Conservation (phyloP, 2,113 vertebrate species). For the Nematolebias whitei region DNA sequence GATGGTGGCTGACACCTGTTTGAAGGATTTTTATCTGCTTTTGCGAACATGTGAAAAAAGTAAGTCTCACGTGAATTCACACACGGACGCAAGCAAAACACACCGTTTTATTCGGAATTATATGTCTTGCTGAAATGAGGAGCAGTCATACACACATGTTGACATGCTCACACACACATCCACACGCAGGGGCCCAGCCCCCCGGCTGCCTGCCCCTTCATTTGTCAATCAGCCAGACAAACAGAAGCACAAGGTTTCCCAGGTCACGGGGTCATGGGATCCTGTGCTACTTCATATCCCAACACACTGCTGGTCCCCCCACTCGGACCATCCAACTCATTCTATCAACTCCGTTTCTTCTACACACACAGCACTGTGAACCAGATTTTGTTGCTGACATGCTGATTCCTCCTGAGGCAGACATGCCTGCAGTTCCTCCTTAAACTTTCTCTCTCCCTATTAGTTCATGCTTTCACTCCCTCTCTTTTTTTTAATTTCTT, state of each 20-base stretch:
- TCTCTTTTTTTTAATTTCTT: conserved; percentile 12
- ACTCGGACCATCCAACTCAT: conserved; percentile 6
- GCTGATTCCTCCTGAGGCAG: conserved; percentile 27
- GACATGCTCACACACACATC: conserved; percentile 40
- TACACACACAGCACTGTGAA: conserved; percentile 35
- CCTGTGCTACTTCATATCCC: conserved; percentile 39
- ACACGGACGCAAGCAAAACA: not conserved
- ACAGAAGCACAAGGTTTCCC: conserved; percentile 75
- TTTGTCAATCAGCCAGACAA: conserved; percentile 80
- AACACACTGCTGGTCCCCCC: conserved; percentile 8
- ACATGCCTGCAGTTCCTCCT: conserved; percentile 22
- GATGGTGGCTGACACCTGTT: conserved; percentile 46
- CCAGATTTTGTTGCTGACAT: conserved; percentile 14
- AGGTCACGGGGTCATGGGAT: conserved; percentile 75
- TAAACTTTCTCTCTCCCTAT: conserved; percentile 30
- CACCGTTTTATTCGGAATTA: conserved; percentile 9
- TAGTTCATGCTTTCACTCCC: conserved; percentile 23
- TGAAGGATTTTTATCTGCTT: conserved; percentile 9
- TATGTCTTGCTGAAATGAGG: conserved; percentile 3
- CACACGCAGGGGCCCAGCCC: conserved; percentile 33
- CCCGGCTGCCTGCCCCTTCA: conserved; percentile 66
- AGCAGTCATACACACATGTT: not conserved
- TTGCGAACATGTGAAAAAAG: not conserved
- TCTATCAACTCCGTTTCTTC: conserved; percentile 29
- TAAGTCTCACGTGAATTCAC: not conserved